These are phyloP conservation scores for Taenioides sp. DNA, from an alignment of 2,797 vertebrate genomes.

Conservation along the genomic window DNA sequence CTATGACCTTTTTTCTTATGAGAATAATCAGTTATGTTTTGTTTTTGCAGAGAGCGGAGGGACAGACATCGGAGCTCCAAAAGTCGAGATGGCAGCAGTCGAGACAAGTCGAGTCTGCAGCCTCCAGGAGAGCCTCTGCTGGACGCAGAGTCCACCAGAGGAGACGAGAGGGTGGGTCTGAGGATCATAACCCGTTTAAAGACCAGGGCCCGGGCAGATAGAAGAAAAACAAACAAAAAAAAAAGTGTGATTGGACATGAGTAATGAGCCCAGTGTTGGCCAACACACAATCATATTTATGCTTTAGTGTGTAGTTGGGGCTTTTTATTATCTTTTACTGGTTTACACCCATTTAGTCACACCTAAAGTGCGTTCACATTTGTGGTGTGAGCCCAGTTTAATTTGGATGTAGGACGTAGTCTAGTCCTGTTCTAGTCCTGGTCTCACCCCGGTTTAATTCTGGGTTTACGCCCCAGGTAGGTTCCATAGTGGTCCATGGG, in stretches of 20 bases:
- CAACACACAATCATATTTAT: too few species aligned
- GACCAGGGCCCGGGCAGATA: too few species aligned
- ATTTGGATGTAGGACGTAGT: too few species aligned
- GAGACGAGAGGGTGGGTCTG: constrained; percentile 84
- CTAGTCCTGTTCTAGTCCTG: too few species aligned
- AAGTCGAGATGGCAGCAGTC: constrained; percentile 81
- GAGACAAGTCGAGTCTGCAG: constrained; percentile 91
- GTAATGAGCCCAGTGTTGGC: too few species aligned
- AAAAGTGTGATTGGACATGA: too few species aligned
- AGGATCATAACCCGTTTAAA: background rate
- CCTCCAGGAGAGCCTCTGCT: constrained; percentile 86
- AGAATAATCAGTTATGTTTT: background rate
- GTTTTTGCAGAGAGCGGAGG: constrained; percentile 81
- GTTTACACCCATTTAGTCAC: too few species aligned
- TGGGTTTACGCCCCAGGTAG: background rate
- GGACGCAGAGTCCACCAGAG: constrained; percentile 87
- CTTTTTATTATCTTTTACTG: too few species aligned
- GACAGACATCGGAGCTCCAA: constrained; percentile 86
- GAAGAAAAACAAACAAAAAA: background rate
- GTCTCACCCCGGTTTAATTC: background rate
- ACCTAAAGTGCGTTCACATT: too few species aligned
- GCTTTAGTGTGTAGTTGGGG: too few species aligned
- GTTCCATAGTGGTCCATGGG: too few species aligned
- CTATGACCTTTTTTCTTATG: background rate
- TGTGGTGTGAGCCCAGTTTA: too few species aligned